Percentiles rank a stretch among this genome's conserved stretches.
These are phyloP conservation scores for Pseudochaenichthys georgianus DNA, from an alignment of 2,797 vertebrate genomes.

Conservation along the genomic window DNA sequence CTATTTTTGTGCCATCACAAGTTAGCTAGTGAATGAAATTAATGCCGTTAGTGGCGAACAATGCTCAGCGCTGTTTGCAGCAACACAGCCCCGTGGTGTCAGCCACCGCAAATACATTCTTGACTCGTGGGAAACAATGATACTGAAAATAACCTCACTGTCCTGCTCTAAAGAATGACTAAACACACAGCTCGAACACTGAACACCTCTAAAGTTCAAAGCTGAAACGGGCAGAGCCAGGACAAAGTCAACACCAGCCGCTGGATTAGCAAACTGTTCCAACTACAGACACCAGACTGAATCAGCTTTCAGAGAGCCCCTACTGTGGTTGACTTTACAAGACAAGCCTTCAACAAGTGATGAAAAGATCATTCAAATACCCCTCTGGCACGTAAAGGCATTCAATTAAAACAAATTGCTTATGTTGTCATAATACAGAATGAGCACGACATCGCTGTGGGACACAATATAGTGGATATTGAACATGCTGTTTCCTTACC, in stretches of 20 bases:
- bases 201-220: slow-evolving; percentile 5
- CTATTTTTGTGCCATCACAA: neutral
- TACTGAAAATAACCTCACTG: slow-evolving; percentile 17
- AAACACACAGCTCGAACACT: neutral
- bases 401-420: neutral
- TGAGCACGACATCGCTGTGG: neutral
- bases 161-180: neutral
- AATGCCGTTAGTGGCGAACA: slow-evolving; percentile 2
- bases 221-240: slow-evolving; percentile 10
- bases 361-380: neutral
- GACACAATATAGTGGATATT: neutral
- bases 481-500: slow-evolving; percentile 78
- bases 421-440: neutral
- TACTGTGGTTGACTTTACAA: slow-evolving; percentile 12
- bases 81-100: slow-evolving; percentile 14
- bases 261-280: slow-evolving; percentile 24
- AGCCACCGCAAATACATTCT: slow-evolving; percentile 33
- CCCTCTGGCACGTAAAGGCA: neutral
- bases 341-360: slow-evolving; percentile 25
- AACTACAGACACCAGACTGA: slow-evolving; percentile 12
- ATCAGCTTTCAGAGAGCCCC: slow-evolving; percentile 18
- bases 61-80: slow-evolving; percentile 21
- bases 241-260: slow-evolving; percentile 45
- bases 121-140: slow-evolving; percentile 17
- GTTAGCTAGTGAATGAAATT: slow-evolving; percentile 4